Evolutionary conservation across 1,140 invertebrate genomes (phyloP), one percentile per base, ranked within the genome.

Genomic region (Formica exsecta): DNA sequence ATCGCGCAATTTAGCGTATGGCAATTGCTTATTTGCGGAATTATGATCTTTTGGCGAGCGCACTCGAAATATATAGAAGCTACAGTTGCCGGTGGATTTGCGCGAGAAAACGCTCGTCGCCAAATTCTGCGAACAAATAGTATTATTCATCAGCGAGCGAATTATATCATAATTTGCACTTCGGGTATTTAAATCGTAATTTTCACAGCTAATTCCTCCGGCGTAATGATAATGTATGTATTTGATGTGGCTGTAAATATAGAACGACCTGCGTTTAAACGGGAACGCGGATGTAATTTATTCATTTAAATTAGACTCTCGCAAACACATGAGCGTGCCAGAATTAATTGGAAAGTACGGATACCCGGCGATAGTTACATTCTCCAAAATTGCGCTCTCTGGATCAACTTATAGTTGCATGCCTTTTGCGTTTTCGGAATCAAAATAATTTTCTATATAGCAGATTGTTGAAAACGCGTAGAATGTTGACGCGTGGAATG

Each of bases 101-200:
- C 36, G 54, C 54, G 48, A 36, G 41, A 57, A 62, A 64, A 57
- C 16, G 48, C 7, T 29, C 51, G 16, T 41, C 51, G 70, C 32
- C 25, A 70, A 59, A 48, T 83, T 74, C 54, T 68, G 68, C 73
- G 87, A 59, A 62, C 73, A 62, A 71, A 71, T 76, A 88, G 84
- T 89, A 88, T 77, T 89, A 70, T 62, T 61, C 73, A 75, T 76
- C 48, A 51, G 74, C 41, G 29, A 48, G 38, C 48, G 66, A 89
- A 89, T 89, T 89, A 89, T 89, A 89, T 86, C 75, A 86, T 86
- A 89, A 89, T 89, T 89, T 89, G 88, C 87, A 89, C 88, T 61
- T 80, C 68, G 83, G 75, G 84, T 83, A 89, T 89, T 89, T 88
- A 89, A 86, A 89, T 89, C 74, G 88, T 86, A 89, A 89, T 89